A percentile compares a stretch with the other conserved stretches of the same genome.
Evolutionary conservation across 2,888 invertebrate species (phyloP).

Genomic region (Aphelenchoides bicaudatus): DNA sequence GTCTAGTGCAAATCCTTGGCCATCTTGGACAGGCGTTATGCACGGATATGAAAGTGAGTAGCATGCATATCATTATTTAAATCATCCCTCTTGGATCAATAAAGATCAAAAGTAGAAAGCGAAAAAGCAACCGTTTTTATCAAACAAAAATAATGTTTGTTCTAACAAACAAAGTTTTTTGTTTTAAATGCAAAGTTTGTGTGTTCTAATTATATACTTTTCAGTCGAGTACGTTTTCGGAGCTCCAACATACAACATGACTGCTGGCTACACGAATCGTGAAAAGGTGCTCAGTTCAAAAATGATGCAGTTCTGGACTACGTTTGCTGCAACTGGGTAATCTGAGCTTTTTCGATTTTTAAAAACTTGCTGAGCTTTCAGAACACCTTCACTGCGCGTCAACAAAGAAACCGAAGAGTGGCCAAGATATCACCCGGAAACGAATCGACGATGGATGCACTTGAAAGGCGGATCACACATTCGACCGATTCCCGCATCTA

Average conservation of each 20-base stretch:
- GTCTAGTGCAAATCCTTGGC: conserved; percentile 60
- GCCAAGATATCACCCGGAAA: conserved; percentile 51
- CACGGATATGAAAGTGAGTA: conserved; percentile 87
- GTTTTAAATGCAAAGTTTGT: no score
- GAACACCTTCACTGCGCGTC: conserved; percentile 34
- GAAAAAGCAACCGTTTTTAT: no score
- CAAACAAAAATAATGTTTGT: no score
- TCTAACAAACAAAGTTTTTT: no score
- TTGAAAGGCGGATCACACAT: conserved; percentile 50
- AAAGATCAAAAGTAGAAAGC: conserved; percentile 74
- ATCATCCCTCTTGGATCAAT: background rate
- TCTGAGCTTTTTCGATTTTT: background rate
- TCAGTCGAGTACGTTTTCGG: conserved; percentile 97
- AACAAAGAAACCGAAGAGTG: conserved; percentile 37
- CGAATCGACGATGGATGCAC: conserved; percentile 52
- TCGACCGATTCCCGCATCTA: conserved; percentile 39
- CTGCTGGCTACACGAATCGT: conserved; percentile 47
- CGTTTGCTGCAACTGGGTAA: conserved; percentile 52
- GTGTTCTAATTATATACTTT: no score
- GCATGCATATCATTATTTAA: background rate
- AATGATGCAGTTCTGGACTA: conserved; percentile 55
- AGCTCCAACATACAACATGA: conserved; percentile 69
- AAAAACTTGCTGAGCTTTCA: conserved; percentile 23
- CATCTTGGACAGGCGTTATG: conserved; percentile 71
- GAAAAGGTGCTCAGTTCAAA: conserved; percentile 48